Conservation (phyloP, 2,797 vertebrate species). For the Tiaroga cobitis region DNA sequence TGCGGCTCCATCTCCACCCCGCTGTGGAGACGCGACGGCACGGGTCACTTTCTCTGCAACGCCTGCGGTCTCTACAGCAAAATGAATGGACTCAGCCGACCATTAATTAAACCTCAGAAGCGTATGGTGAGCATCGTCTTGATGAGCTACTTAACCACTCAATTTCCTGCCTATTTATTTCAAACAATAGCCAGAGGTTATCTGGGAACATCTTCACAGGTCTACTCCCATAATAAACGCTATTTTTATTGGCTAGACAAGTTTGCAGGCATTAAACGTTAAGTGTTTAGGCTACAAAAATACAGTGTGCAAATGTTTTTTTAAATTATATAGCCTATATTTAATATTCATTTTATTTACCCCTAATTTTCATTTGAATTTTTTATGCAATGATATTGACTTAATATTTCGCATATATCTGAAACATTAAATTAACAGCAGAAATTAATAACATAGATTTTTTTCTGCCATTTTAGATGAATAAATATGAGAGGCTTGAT, state of each 20-base stretch:
- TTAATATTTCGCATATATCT: not conserved
- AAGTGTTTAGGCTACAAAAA: slow-evolving; percentile 10
- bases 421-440: not conserved
- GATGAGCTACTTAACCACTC: slow-evolving; percentile 62
- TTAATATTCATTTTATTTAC: too few relatives aligned
- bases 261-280: slow-evolving; percentile 1
- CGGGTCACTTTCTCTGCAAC: slow-evolving; percentile 98
- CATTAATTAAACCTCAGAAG: slow-evolving; percentile 97
- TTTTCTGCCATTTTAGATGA: not conserved
- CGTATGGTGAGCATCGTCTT: slow-evolving; percentile 87
- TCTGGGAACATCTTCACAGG: slow-evolving; percentile 47
- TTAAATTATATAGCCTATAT: not conserved
- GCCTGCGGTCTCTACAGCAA: slow-evolving; percentile 99
- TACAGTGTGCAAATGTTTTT: not conserved
- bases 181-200: slow-evolving; percentile 62
- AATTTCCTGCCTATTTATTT: slow-evolving; percentile 68
- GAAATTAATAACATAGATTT: not conserved
- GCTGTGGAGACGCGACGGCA: slow-evolving; percentile 96
- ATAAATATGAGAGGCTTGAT: not conserved
- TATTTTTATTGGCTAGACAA: slow-evolving; percentile 44
- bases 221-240: slow-evolving; percentile 43
- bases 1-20: slow-evolving; percentile 98
- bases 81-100: slow-evolving; percentile 97
- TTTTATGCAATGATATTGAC: not conserved
- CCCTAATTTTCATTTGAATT: not conserved